Conservation (phyloP, 2,888 invertebrate species). For the Ellobium chinense region DNA sequence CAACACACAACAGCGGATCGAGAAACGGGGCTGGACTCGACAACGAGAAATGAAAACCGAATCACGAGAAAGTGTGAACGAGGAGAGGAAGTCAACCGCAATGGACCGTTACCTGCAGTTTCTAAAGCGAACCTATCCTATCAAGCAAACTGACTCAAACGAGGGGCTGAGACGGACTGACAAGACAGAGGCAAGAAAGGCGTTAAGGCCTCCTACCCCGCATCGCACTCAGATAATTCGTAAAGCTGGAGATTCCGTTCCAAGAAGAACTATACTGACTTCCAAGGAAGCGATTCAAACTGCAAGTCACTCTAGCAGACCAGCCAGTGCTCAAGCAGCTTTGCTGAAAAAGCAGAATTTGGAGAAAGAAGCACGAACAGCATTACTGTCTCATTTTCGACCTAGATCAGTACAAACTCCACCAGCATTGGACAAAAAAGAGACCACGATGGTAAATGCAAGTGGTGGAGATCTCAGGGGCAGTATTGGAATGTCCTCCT, state of each 20-base stretch:
- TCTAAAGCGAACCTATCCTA: neutral
- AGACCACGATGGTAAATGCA: neutral
- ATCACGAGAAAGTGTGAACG: neutral
- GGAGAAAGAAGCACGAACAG: neutral
- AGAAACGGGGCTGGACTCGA: neutral
- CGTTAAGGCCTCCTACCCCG: conserved; percentile 17
- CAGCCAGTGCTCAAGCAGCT: neutral
- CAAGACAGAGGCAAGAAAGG: neutral
- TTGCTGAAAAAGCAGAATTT: neutral
- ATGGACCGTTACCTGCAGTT: conserved; percentile 38
- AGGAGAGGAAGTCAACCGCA: neutral
- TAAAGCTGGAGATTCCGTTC: neutral
- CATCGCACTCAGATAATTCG: neutral
- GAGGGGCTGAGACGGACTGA: neutral
- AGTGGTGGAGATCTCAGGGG: neutral
- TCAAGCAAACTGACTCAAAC: neutral
- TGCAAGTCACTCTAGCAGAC: neutral
- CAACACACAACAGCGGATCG: neutral
- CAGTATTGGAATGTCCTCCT: neutral
- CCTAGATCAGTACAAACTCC: neutral
- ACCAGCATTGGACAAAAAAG: neutral
- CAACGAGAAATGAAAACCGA: neutral
- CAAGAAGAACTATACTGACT: neutral
- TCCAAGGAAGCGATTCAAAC: neutral
- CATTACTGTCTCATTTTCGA: neutral